Base-by-base conservation (phyloP, 2,113 vertebrate species). In the Saguinus imperator region DNA sequence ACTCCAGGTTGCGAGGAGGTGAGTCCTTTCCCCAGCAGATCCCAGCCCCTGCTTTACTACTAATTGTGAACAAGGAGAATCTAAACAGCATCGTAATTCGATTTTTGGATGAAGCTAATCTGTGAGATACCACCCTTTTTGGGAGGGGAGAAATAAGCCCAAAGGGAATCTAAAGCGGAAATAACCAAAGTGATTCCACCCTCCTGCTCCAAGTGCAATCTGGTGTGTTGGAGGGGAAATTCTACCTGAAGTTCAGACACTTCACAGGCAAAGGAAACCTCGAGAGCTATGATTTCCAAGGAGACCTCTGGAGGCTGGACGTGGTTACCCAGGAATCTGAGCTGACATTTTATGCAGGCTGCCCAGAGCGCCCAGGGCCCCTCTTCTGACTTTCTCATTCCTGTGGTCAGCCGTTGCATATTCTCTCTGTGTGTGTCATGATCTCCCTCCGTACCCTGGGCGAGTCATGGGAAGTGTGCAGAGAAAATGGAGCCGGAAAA, bases 11-110 rank as follows among this genome's bases (percentile, higher is more conserved):
- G 10, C 2, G 0, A 18, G 91, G n/a, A 21, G 45, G 25, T 1
- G 7, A n/a, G 23, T 72, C 86, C 6, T 17, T 37, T 29, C 32
- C 35, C 70, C n/a, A 12, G 75, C 80, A 29, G 57, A 2, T 0
- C 94, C 89, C 89, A 75, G 85, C 96, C 94, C 87, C 10, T 29
- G 17, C 4, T 50, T 84, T 10, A 1, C 75, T 93, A 95, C 81
- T 95, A 79, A 70, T 55, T 57, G 64, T 85, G 72, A 93, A 86
- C 84, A 94, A 79, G 35, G 85, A 61, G 94, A 27, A 29, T 43
- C 50, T 84, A 92, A 97, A 93, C 70, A 93, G 70, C 86, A 25
- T 0, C 0, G 81, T 90, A 86, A 97, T 97, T 97, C 80, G 87
- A 91, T 94, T 89, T 77, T 55, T 32, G 23, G 27, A 35, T 0